Base-by-base conservation (phyloP, 2,797 vertebrate species). In the Cyclura pinguis region DNA sequence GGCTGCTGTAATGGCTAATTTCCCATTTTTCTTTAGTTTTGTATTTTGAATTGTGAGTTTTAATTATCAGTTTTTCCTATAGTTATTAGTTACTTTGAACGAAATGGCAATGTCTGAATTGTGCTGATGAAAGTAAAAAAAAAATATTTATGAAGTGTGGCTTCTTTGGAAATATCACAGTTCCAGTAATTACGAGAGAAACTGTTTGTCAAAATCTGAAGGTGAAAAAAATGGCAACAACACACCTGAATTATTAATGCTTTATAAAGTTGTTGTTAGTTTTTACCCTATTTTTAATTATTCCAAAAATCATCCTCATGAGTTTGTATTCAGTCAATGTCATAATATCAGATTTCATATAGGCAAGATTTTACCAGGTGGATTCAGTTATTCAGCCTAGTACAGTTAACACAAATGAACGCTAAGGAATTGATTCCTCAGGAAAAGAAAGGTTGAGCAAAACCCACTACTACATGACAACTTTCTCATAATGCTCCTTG, bases 271-370 rank as follows among this genome's bases (percentile, higher is more conserved):
- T 72, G 84, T 81, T 27, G 32, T 80, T 88, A 78, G 2, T 6
- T 0, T 12, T 12, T 32, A 2, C 10, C 29, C 5, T 38, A 0
- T 69, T 0, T 59, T 32, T 47, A 0, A 0, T 47, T 52, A 42
- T 35, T 76, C 88, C 13, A 52, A 1, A 47, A 67, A 80, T 67
- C 32, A 67, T n/a, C 62, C 59, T 16, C 16, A 32, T 29, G 67
- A 87, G 52, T 62, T 24, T 59, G 55, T 47, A 29, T 3, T 50
- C 29, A 80, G 18, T 50, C 4, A 74, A 5, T 55, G 32, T 57
- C 22, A 35, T 35, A 80, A 24, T 62, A n/a, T n/a, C 9, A 78
- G 20, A 29, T 22, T 47, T 87, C 18, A 64, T 22, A n/a, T 2
- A 78, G 8, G 12, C 67, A 69, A 64, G 62, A 64, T 4, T 5